phyloP scores from a whole-genome alignment of 2,888 invertebrate genomes.

The Standfussiana lucernea region DNA sequence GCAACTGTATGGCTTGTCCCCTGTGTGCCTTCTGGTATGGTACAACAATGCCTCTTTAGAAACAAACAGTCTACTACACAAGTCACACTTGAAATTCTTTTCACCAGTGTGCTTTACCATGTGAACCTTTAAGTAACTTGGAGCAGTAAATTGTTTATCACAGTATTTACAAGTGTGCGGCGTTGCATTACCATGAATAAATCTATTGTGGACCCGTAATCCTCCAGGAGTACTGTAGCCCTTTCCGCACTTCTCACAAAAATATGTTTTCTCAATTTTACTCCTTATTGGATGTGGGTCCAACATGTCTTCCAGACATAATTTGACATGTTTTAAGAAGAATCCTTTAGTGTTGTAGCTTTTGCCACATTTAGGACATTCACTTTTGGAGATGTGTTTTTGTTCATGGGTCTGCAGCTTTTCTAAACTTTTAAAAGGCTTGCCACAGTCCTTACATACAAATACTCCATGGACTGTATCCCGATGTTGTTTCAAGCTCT shows the following conservation, averaged over 20 bases:
- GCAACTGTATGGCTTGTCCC: slow-evolving; percentile 86
- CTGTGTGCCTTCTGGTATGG: slow-evolving; percentile 85
- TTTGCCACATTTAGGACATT: slow-evolving; percentile 86
- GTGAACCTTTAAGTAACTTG: slow-evolving; percentile 84
- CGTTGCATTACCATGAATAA: slow-evolving; percentile 84
- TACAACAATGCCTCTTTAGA: slow-evolving; percentile 86
- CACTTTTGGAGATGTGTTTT: slow-evolving; percentile 79
- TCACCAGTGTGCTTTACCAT: slow-evolving; percentile 86
- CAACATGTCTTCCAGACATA: slow-evolving; percentile 80
- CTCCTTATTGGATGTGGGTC: slow-evolving; percentile 84
- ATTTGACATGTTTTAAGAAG: slow-evolving; percentile 81
- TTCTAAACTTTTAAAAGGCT: slow-evolving; percentile 77
- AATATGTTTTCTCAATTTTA: slow-evolving; percentile 75
- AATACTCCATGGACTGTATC: slow-evolving; percentile 73
- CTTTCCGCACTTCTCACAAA: slow-evolving; percentile 83
- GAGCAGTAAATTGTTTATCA: slow-evolving; percentile 86
- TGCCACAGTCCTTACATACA: slow-evolving; percentile 84
- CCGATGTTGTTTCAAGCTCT: slow-evolving; percentile 77
- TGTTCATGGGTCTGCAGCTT: slow-evolving; percentile 81
- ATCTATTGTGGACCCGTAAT: slow-evolving; percentile 83
- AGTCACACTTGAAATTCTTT: slow-evolving; percentile 83
- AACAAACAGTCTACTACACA: slow-evolving; percentile 83
- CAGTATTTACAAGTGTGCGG: slow-evolving; percentile 83
- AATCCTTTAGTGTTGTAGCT: slow-evolving; percentile 82
- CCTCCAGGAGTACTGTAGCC: slow-evolving; percentile 85